Conservation (phyloP, 2,888 invertebrate species). For the Zygothrica quintamaculata region DNA sequence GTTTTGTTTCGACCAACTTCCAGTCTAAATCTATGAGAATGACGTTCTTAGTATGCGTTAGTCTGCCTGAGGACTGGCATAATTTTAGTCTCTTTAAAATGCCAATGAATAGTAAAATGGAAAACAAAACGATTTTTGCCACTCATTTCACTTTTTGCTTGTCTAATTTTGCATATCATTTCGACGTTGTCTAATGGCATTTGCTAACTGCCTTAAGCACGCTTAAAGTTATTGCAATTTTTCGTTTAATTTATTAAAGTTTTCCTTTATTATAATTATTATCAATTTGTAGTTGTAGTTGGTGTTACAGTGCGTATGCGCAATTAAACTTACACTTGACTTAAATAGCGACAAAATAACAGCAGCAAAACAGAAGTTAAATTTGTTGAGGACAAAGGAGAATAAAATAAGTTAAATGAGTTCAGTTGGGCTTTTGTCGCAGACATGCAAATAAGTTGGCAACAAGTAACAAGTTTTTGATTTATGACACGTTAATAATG, state of each 20-base stretch:
- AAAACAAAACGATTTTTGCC: constrained; percentile 47
- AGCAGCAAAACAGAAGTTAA: constrained; percentile 16
- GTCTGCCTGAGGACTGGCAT: constrained; percentile 43
- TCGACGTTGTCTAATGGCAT: constrained; percentile 13
- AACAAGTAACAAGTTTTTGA: constrained; percentile 70
- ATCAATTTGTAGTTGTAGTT: constrained; percentile 11
- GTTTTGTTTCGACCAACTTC: not conserved
- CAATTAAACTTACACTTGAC: constrained; percentile 36
- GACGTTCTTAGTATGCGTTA: constrained; percentile 34
- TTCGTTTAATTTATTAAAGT: too few relatives aligned
- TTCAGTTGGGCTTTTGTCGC: constrained; percentile 22
- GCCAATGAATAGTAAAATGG: constrained; percentile 45
- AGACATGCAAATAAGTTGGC: constrained; percentile 63
- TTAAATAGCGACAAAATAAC: constrained; percentile 20
- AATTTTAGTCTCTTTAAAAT: constrained; percentile 47
- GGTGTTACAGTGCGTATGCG: constrained; percentile 33
- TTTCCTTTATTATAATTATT: not conserved
- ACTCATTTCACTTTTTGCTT: constrained; percentile 56
- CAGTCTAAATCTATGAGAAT: constrained; percentile 18
- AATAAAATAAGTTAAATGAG: constrained; percentile 31
- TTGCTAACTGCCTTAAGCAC: constrained; percentile 11
- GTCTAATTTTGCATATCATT: constrained; percentile 65
- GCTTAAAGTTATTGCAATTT: not conserved
- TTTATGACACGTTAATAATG: constrained; percentile 74
- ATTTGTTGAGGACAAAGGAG: constrained; percentile 2